Evolutionary conservation across 2,797 vertebrate species (phyloP).

Genomic region (Hirundo rustica): DNA sequence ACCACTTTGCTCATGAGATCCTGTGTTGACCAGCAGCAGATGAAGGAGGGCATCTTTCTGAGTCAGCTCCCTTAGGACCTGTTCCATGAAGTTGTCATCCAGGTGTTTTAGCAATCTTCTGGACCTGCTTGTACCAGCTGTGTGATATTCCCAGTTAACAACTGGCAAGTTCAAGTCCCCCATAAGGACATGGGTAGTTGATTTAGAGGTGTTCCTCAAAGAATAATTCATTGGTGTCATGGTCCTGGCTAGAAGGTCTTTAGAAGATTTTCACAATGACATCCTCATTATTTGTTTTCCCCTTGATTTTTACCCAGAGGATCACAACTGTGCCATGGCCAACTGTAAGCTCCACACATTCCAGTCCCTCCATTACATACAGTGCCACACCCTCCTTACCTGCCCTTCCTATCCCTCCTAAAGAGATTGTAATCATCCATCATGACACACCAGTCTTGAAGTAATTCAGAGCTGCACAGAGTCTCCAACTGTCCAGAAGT

Average conservation of each 20-base stretch:
- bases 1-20: not conserved
- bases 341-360: not conserved
- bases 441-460: not conserved
- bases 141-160: not conserved
- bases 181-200: not conserved
- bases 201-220: not conserved
- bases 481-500: not conserved
- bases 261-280: not conserved
- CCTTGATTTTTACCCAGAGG: not conserved
- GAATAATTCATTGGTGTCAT: not conserved
- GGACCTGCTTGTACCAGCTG: not conserved
- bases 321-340: not conserved
- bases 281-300: not conserved
- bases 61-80: not conserved
- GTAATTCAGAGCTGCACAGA: not conserved
- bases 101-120: not conserved
- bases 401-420: not conserved
- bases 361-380: not conserved
- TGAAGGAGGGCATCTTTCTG: not conserved
- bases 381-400: not conserved
- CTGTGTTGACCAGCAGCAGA: not conserved
- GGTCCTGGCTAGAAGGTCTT: not conserved
- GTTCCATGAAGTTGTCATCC: not conserved
- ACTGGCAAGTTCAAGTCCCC: not conserved
- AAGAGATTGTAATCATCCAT: not conserved